Conservation (phyloP, 2,888 invertebrate species). For the Chrysopilus asiliformis region DNA sequence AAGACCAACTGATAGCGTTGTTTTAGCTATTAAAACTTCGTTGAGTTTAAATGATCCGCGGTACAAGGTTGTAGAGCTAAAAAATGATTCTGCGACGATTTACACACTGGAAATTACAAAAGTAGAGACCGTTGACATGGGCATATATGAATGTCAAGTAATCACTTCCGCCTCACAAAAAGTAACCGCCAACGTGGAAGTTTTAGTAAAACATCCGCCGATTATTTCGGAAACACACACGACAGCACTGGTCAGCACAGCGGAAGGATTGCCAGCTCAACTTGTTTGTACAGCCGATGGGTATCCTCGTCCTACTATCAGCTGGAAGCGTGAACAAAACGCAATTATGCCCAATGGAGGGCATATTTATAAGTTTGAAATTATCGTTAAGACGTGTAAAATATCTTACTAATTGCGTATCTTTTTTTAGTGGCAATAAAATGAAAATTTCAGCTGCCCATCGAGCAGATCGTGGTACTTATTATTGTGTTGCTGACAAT, state of each 20-base stretch:
- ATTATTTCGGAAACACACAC: slow-evolving; percentile 24
- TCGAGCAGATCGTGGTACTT: slow-evolving; percentile 31
- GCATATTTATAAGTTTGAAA: slow-evolving; percentile 13
- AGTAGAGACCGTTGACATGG: slow-evolving; percentile 30
- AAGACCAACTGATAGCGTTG: slow-evolving; percentile 24
- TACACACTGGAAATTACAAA: slow-evolving; percentile 29
- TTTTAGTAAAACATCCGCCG: slow-evolving; percentile 30
- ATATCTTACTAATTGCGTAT: too few relatives aligned
- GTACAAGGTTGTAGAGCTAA: slow-evolving; percentile 24
- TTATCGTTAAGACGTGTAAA: too few relatives aligned
- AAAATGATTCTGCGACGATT: slow-evolving; percentile 22
- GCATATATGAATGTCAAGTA: slow-evolving; percentile 33
- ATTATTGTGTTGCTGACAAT: slow-evolving; percentile 33
- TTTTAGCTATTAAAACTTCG: slow-evolving; percentile 27
- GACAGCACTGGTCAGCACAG: slow-evolving; percentile 18
- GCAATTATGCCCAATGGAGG: slow-evolving; percentile 36
- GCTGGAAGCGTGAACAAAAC: slow-evolving; percentile 53
- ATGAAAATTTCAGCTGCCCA: too few relatives aligned
- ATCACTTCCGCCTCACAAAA: slow-evolving; percentile 28
- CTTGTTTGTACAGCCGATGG: slow-evolving; percentile 62
- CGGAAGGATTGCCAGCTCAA: slow-evolving; percentile 28
- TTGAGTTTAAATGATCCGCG: slow-evolving; percentile 28
- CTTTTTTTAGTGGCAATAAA: too few relatives aligned
- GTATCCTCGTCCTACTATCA: slow-evolving; percentile 57
- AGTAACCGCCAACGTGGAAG: slow-evolving; percentile 25